phyloP scores from a whole-genome alignment of 1,140 invertebrate species.

The Acromyrmex echinatior region DNA sequence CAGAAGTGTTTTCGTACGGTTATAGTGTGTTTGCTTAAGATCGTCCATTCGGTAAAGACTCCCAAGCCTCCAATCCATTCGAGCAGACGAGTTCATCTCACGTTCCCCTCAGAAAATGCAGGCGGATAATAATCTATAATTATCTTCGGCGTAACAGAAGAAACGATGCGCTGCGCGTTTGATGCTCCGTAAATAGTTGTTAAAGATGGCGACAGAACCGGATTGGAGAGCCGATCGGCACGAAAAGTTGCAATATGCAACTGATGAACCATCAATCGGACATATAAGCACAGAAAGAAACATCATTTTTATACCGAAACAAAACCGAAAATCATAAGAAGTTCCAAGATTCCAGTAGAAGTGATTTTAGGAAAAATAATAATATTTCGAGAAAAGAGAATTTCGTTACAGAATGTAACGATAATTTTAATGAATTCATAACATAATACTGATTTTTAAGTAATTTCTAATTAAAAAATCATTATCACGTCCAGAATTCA shows the following conservation, averaged over 20 bases:
- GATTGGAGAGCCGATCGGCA: constrained; percentile 17
- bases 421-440: too few species aligned
- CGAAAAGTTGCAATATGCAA: constrained; percentile 11
- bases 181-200: constrained; percentile 56
- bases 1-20: constrained; percentile 66
- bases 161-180: neutral
- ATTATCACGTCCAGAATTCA: too few species aligned
- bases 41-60: constrained; percentile 59
- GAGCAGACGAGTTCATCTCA: constrained; percentile 66
- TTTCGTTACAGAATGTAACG: too few species aligned
- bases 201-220: neutral
- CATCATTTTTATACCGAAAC: neutral
- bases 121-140: constrained; percentile 75
- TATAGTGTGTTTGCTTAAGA: constrained; percentile 65
- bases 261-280: neutral
- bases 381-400: too few species aligned
- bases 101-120: constrained; percentile 32
- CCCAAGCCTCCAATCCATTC: constrained; percentile 49
- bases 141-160: constrained; percentile 51
- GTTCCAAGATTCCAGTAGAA: too few species aligned
- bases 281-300: neutral
- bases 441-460: too few species aligned
- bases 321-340: neutral
- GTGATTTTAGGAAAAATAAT: too few species aligned
- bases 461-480: too few species aligned